Evolutionary conservation across 2,797 vertebrate genomes (phyloP), one percentile per base, ranked within the genome.

Genomic region (Bradypodion pumilum): DNA sequence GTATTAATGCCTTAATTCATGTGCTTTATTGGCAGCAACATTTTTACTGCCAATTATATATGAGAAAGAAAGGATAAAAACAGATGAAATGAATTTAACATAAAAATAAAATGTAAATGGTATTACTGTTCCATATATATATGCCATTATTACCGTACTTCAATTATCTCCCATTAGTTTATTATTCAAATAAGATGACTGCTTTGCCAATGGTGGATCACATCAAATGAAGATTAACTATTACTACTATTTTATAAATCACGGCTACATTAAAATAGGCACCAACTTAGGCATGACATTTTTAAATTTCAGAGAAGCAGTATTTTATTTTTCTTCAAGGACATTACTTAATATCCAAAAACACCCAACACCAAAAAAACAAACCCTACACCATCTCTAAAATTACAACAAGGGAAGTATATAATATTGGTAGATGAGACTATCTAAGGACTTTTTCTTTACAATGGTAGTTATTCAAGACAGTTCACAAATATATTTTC

Each of bases 141-240:
- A 76, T 77, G 81, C 59, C 80, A 40, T 81, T 90, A 84, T 13
- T 89, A 74, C 49, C 82, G 80, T 49, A 85, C 19, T 86, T 88
- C 23, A 85, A 56, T 88, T 93, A 91, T 72, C 63, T 88, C 81
- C 72, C 85, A 59, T 82, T 78, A 37, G 0, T 85, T 89, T 81
- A 78, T 85, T 89, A 87, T 80, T 85, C 78, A 82, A 91, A 90
- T 16, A 78, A 79, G 89, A 90, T 78, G 66, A 80, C 44, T 82
- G 87, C 12, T 84, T 89, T 89, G 19, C 49, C 74, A 35, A 25
- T 87, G 16, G 21, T 86, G 40, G 23, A 87, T 76, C 44, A 56
- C 25, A 81, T 84, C 12, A 85, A 74, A 87, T 77, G 21, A 86
- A 79, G 19, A 44, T 86, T 78, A 89, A 56, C 25, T 3, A 29